Evolutionary conservation across 2,888 invertebrate species (phyloP).

Genomic region (Nomada lathburiana): DNA sequence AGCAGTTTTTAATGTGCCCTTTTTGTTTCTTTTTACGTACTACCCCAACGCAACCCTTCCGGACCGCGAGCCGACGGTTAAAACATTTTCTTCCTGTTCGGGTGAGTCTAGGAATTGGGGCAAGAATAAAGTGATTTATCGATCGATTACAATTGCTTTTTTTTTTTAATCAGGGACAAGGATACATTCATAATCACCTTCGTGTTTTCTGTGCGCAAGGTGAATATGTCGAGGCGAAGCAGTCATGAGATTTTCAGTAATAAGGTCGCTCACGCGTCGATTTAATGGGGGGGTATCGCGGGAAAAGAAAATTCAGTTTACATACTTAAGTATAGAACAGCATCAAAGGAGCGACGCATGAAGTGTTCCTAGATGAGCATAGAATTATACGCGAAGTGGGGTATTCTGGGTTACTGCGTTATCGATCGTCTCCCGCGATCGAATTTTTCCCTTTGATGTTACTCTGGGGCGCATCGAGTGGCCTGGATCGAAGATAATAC

Average conservation of each 20-base stretch:
- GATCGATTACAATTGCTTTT: not conserved
- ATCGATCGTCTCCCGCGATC: constrained; percentile 56
- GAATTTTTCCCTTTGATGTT: constrained; percentile 64
- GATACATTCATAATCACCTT: too few species aligned
- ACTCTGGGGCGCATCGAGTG: constrained; percentile 48
- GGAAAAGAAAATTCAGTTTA: not conserved
- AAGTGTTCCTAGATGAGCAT: constrained; percentile 39
- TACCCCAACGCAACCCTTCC: constrained; percentile 34
- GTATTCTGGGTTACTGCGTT: constrained; percentile 36
- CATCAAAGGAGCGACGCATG: constrained; percentile 37
- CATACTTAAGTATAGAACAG: constrained; percentile 1
- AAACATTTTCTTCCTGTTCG: not conserved
- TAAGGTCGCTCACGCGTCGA: not conserved
- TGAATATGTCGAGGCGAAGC: too few species aligned
- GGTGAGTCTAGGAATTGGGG: not conserved
- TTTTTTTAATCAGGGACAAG: not conserved
- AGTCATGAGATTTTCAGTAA: not conserved
- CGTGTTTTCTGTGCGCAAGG: too few species aligned
- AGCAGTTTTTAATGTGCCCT: constrained; percentile 74
- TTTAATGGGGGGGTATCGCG: not conserved
- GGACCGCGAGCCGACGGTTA: constrained; percentile 1
- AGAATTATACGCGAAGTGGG: constrained; percentile 36
- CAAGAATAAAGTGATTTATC: not conserved
- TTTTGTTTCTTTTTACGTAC: constrained; percentile 60
- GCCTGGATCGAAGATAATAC: constrained; percentile 53